Evolutionary conservation across 2,888 invertebrate genomes (phyloP).

Genomic region (Bursaphelenchus okinawaensis): DNA sequence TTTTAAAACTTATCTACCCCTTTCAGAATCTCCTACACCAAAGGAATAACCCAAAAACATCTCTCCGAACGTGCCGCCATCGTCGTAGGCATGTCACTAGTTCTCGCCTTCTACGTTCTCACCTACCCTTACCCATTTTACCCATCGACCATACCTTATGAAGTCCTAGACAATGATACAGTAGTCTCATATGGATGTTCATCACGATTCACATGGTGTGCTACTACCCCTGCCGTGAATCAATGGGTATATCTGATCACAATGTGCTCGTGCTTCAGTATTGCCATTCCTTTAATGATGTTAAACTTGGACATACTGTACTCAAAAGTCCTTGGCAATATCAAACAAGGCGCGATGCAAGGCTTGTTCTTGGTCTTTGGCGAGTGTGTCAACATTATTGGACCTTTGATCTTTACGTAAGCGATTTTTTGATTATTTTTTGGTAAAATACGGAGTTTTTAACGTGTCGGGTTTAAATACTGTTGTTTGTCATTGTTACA

Average conservation of each 20-base stretch:
- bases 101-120: slow-evolving; percentile 18
- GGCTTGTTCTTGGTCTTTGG: slow-evolving; percentile 19
- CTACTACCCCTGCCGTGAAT: slow-evolving; percentile 25
- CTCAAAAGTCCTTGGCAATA: slow-evolving; percentile 17
- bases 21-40: background rate
- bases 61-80: slow-evolving; percentile 4
- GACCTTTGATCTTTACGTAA: slow-evolving; percentile 16
- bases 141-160: background rate
- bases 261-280: background rate
- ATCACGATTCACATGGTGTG: slow-evolving; percentile 20
- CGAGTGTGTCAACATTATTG: slow-evolving; percentile 16
- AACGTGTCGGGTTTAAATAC: too few relatives aligned
- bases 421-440: too few relatives aligned
- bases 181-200: slow-evolving; percentile 14
- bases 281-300: background rate
- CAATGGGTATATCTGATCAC: slow-evolving; percentile 26
- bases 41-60: background rate
- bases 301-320: slow-evolving; percentile 21
- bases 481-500: too few relatives aligned
- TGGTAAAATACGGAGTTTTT: too few relatives aligned
- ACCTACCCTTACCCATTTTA: slow-evolving; percentile 31
- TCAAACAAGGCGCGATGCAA: slow-evolving; percentile 24
- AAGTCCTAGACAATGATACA: background rate
- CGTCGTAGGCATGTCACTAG: background rate
- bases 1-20: too few relatives aligned